Conservation (phyloP, 2,797 vertebrate genomes). For the Thunnus albacares region DNA sequence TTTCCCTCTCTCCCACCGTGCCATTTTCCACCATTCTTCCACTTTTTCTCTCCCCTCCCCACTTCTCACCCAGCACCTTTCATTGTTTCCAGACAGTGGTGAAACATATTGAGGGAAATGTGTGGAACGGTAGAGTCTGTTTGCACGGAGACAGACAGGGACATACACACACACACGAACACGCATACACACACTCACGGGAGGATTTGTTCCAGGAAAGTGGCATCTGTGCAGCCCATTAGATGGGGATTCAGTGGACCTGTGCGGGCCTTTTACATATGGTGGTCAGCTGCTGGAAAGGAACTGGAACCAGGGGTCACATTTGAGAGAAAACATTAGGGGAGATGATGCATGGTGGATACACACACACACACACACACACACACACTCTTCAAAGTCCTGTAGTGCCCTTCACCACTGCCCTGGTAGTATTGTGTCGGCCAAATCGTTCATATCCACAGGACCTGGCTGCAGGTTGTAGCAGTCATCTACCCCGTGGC, state of each 20-base stretch:
- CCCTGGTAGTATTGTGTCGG: slow-evolving; percentile 14
- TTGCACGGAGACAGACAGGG: slow-evolving; percentile 53
- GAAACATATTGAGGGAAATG: slow-evolving; percentile 72
- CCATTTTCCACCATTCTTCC: slow-evolving; percentile 69
- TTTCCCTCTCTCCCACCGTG: slow-evolving; percentile 66
- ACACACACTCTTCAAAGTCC: slow-evolving; percentile 43
- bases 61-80: slow-evolving; percentile 66
- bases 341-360: slow-evolving; percentile 60
- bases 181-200: slow-evolving; percentile 46
- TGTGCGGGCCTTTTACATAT: slow-evolving; percentile 75
- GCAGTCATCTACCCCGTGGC: slow-evolving; percentile 28
- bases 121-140: slow-evolving; percentile 66
- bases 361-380: slow-evolving; percentile 29
- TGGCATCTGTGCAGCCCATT: slow-evolving; percentile 83
- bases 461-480: slow-evolving; percentile 41
- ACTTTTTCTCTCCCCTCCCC: slow-evolving; percentile 31
- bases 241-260: slow-evolving; percentile 70
- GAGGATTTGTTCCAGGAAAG: slow-evolving; percentile 79
- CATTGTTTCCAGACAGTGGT: slow-evolving; percentile 80
- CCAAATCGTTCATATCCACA: slow-evolving; percentile 46
- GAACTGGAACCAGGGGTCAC: slow-evolving; percentile 73
- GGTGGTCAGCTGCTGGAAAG: slow-evolving; percentile 77
- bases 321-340: slow-evolving; percentile 67
- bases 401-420: slow-evolving; percentile 44
- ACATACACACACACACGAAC: slow-evolving; percentile 34